Conservation (phyloP, 1,140 invertebrate genomes). For the Pteromalus puparum region DNA sequence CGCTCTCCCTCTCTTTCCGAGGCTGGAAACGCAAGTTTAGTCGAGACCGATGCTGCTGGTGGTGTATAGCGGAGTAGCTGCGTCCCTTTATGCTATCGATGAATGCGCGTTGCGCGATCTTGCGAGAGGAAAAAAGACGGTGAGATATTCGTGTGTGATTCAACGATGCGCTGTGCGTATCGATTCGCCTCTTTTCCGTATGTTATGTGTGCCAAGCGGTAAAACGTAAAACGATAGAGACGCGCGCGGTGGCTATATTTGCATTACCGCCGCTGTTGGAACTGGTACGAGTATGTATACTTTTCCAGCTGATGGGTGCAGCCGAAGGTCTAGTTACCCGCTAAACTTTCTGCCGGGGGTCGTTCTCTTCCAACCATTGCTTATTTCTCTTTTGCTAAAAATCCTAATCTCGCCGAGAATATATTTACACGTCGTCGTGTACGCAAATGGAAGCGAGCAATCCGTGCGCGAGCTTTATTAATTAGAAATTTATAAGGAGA, state of each 20-base stretch:
- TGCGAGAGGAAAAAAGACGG: neutral
- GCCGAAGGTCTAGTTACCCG: no score
- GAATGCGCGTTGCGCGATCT: neutral
- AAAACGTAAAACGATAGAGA: no score
- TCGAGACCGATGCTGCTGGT: no score
- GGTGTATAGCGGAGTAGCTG: no score
- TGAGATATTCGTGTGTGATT: neutral
- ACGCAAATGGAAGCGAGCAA: neutral
- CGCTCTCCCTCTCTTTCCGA: neutral
- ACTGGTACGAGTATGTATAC: no score
- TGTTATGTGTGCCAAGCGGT: neutral
- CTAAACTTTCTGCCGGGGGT: no score
- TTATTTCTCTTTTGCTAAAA: neutral
- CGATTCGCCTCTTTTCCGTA: neutral
- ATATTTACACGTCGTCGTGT: no score
- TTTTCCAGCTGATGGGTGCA: no score
- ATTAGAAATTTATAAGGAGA: conserved; percentile 33
- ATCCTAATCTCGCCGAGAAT: no score
- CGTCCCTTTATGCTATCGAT: neutral
- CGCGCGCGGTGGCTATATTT: no score
- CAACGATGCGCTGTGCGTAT: neutral
- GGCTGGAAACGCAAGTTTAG: neutral
- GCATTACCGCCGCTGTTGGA: no score
- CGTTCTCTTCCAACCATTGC: no score
- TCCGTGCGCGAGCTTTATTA: conserved; percentile 2